Percentiles rank a stretch among this genome's conserved stretches.
Conservation (phyloP, 2,888 invertebrate species). For the Calliopum simillimum region DNA sequence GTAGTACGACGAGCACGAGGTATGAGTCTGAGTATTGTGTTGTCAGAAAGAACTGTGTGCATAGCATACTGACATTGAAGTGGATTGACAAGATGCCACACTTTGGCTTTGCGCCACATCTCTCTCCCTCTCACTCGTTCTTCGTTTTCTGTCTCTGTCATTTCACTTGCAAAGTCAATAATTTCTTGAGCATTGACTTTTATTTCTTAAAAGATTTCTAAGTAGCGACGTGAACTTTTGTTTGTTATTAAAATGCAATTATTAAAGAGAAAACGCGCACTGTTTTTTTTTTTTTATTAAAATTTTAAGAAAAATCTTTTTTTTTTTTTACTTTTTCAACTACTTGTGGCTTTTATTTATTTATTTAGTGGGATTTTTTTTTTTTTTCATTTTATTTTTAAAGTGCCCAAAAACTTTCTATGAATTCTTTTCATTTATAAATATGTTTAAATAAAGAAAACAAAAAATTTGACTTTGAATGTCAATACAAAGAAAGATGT, state of each 20-base stretch:
- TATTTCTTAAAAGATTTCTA: neutral
- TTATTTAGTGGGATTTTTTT: too few relatives aligned
- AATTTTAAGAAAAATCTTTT: neutral
- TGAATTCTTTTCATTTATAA: constrained; percentile 9
- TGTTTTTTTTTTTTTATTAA: neutral
- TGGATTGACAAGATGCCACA: too few relatives aligned
- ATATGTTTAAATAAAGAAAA: neutral
- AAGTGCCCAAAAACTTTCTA: constrained; percentile 5
- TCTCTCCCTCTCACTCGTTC: neutral
- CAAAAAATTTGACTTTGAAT: neutral
- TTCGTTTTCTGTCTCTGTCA: neutral
- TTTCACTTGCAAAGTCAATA: neutral
- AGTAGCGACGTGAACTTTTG: neutral
- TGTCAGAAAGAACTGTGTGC: too few relatives aligned
- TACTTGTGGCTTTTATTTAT: too few relatives aligned
- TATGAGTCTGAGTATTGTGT: too few relatives aligned
- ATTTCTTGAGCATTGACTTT: neutral
- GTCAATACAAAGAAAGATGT: neutral
- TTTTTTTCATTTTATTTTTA: neutral
- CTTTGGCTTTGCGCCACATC: too few relatives aligned
- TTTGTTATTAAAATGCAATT: constrained; percentile 11
- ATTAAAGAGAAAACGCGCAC: neutral
- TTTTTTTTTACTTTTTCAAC: too few relatives aligned
- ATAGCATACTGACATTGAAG: too few relatives aligned
- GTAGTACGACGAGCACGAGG: too few relatives aligned